Percentiles rank a stretch among this genome's conserved stretches.
Conservation (phyloP, 2,113 vertebrate genomes). For the Illadopsis cleaveri region DNA sequence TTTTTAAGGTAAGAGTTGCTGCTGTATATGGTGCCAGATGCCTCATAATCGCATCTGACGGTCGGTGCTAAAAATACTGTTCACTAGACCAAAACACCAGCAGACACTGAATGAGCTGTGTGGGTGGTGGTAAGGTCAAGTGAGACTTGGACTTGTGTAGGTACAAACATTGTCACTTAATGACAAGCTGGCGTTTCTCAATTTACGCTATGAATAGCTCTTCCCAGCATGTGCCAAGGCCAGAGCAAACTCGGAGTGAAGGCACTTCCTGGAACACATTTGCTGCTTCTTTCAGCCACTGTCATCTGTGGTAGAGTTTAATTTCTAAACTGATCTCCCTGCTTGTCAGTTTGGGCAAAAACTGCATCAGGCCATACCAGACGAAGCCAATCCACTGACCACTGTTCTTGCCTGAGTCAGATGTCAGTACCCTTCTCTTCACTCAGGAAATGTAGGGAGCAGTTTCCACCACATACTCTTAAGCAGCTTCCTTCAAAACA, state of each 20-base stretch:
- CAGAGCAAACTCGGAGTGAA: background rate
- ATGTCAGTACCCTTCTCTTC: background rate
- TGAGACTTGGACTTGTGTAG: background rate
- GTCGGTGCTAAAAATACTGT: constrained; percentile 8
- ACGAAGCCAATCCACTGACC: background rate
- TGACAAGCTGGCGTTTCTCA: constrained; percentile 7
- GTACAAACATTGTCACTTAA: background rate
- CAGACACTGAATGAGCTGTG: background rate
- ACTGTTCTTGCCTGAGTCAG: background rate
- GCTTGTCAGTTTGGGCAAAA: background rate
- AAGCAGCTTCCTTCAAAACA: background rate
- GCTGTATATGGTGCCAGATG: background rate
- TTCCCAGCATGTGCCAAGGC: background rate
- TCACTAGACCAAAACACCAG: background rate
- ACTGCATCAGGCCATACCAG: too few species aligned
- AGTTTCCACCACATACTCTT: background rate
- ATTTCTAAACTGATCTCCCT: background rate
- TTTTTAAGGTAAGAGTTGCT: background rate
- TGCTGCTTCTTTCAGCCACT: background rate
- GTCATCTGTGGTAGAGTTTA: background rate
- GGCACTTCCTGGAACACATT: background rate
- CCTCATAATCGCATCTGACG: background rate
- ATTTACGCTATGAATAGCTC: constrained; percentile 5
- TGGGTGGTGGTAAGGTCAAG: background rate
- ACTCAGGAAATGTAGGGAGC: background rate